Percentiles rank a stretch among this genome's conserved stretches.
Conservation (phyloP, 2,113 vertebrate genomes). For the Chrysemys picta region DNA sequence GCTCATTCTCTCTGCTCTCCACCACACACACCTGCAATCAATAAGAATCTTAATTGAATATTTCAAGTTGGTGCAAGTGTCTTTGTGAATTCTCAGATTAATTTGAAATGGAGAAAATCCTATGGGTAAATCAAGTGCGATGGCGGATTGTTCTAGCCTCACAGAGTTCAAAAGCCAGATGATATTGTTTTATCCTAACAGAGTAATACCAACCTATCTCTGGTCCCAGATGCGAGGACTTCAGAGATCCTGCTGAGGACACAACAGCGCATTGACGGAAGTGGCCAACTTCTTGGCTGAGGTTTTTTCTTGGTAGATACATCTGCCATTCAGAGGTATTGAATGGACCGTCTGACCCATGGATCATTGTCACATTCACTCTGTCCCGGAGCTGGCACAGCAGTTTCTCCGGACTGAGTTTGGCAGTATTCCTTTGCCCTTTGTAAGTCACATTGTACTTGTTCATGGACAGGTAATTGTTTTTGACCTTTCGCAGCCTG, state of each 20-base stretch:
- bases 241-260: conserved; percentile 85
- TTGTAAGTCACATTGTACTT: conserved; percentile 81
- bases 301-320: conserved; percentile 73
- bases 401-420: conserved; percentile 69
- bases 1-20: neutral
- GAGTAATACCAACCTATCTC: conserved; percentile 83
- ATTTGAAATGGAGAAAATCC: neutral
- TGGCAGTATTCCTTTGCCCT: conserved; percentile 59
- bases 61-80: neutral
- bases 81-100: neutral
- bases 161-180: neutral
- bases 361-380: conserved; percentile 80
- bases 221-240: conserved; percentile 78
- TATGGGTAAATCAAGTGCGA: neutral
- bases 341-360: conserved; percentile 75
- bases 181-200: neutral
- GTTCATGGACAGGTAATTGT: conserved; percentile 78
- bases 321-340: conserved; percentile 75
- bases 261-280: conserved; percentile 82
- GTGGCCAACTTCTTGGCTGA: conserved; percentile 71
- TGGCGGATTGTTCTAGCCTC: neutral
- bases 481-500: conserved; percentile 78
- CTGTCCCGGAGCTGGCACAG: conserved; percentile 77
- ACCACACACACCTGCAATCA: neutral
- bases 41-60: neutral